Evolutionary conservation across 1,140 invertebrate species (phyloP).

Genomic region (Papilio xuthus): DNA sequence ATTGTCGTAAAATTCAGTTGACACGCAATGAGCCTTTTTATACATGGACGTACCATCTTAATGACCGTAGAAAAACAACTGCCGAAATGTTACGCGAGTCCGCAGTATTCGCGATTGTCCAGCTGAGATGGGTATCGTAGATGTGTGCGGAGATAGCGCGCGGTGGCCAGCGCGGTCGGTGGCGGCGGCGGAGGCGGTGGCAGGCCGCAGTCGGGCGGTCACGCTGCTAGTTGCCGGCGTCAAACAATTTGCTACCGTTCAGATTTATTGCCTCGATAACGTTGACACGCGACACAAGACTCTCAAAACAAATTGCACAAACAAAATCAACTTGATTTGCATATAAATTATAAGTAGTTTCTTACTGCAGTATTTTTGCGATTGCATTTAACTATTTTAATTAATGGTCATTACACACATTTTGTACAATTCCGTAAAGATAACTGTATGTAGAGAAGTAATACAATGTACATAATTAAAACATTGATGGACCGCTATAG

Average conservation of each 20-base stretch:
- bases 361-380: background rate
- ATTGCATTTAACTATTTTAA: background rate
- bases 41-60: no score
- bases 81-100: background rate
- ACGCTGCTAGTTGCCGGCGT: background rate
- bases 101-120: background rate
- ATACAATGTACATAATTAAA: background rate
- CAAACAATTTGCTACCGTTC: constrained; percentile 20
- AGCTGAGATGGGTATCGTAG: background rate
- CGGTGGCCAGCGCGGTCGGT: background rate
- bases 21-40: no score
- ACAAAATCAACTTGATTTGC: constrained; percentile 4
- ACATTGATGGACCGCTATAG: background rate
- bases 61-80: background rate
- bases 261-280: constrained; percentile 13
- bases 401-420: background rate
- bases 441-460: background rate
- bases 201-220: background rate
- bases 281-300: constrained; percentile 2
- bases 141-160: background rate
- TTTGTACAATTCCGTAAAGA: background rate
- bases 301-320: constrained; percentile 4
- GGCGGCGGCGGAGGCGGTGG: background rate
- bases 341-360: background rate
- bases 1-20: no score